A percentile compares a stretch with the other conserved stretches of the same genome.
These are phyloP conservation scores for Tringa solitaria DNA, from an alignment of 2,113 vertebrate species.

Conservation along the genomic window DNA sequence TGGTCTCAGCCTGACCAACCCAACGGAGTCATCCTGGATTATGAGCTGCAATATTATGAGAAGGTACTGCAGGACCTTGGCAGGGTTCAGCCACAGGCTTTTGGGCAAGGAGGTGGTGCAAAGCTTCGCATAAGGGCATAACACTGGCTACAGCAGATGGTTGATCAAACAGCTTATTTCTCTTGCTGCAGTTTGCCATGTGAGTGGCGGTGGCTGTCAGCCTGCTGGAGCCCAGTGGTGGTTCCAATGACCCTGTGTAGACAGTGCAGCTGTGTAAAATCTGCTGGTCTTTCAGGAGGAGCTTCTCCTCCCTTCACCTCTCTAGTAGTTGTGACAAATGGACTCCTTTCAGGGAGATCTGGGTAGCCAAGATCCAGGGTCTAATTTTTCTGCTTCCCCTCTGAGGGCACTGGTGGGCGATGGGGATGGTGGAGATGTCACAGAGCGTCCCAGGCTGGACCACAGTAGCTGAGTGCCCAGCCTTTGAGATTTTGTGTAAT, in stretches of 20 bases:
- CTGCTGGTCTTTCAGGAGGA: background rate
- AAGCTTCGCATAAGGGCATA: rapidly evolving
- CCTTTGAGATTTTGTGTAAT: background rate
- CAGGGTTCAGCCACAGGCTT: background rate
- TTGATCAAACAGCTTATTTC: background rate
- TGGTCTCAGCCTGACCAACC: slow-evolving; percentile 97
- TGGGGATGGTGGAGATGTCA: background rate
- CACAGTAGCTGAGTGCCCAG: too few species aligned
- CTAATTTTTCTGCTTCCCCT: background rate
- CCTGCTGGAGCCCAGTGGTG: background rate
- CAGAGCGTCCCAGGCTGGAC: background rate
- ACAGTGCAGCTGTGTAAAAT: background rate
- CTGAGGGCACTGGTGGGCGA: background rate
- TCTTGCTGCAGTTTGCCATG: rapidly evolving
- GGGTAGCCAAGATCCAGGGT: background rate
- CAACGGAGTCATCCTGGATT: slow-evolving; percentile 94
- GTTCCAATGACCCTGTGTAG: background rate
- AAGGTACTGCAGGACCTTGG: slow-evolving; percentile 78
- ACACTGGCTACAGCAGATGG: background rate
- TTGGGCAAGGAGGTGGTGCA: background rate
- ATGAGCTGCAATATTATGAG: slow-evolving; percentile 92
- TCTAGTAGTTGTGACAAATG: background rate
- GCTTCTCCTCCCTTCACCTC: background rate
- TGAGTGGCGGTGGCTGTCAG: background rate
- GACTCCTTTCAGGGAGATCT: background rate